These are phyloP conservation scores for Napeogenes inachia DNA, from an alignment of 2,888 invertebrate genomes.

Conservation along the genomic window DNA sequence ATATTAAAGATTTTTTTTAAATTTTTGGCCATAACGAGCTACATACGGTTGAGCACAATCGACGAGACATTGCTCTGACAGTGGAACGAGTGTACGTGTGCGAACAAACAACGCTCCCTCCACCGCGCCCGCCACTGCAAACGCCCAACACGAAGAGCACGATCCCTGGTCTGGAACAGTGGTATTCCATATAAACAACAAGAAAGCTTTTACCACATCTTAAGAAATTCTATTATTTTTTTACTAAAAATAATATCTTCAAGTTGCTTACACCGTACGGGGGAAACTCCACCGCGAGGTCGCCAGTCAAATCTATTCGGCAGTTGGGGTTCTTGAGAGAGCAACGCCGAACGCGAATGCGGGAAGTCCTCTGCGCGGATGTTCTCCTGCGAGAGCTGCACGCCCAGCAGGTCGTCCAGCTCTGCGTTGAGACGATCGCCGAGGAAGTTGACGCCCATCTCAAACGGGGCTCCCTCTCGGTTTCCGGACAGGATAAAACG, in stretches of 20 bases:
- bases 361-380: slow-evolving; percentile 46
- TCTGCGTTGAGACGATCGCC: slow-evolving; percentile 53
- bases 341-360: slow-evolving; percentile 40
- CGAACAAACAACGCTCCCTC: slow-evolving; percentile 62
- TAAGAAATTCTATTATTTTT: too few species aligned
- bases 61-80: slow-evolving; percentile 61
- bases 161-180: slow-evolving; percentile 48
- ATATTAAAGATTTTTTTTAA: too few species aligned
- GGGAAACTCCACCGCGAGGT: slow-evolving; percentile 54
- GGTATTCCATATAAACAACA: not conserved
- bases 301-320: slow-evolving; percentile 63
- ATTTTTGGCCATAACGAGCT: not conserved
- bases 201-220: not conserved
- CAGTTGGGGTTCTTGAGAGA: slow-evolving; percentile 39
- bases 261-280: slow-evolving; percentile 53
- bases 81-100: slow-evolving; percentile 52
- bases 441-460: slow-evolving; percentile 49
- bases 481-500: slow-evolving; percentile 56
- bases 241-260: too few species aligned
- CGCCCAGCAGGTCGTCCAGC: slow-evolving; percentile 44
- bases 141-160: slow-evolving; percentile 68
- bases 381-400: slow-evolving; percentile 28
- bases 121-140: slow-evolving; percentile 63
- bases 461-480: slow-evolving; percentile 55
- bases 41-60: slow-evolving; percentile 61